Base-by-base conservation (phyloP, 1,140 invertebrate genomes). In the Helicorthomorpha holstii region DNA sequence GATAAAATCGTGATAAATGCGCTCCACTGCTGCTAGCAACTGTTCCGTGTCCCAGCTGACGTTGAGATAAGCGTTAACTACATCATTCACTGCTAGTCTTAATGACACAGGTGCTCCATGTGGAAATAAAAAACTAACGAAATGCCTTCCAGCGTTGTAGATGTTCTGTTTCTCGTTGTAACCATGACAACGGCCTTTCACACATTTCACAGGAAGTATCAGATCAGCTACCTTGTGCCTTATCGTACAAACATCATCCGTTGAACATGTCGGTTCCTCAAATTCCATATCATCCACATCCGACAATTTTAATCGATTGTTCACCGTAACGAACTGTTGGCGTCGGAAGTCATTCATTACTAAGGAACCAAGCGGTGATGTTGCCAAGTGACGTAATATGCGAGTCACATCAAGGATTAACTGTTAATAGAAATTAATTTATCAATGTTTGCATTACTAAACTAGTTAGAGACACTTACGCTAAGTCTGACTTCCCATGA, bases 311-410 rank as follows among this genome's bases (percentile, higher is more conserved):
- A 73, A 57, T 7, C 58, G 54, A 14, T 68, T 68, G 51, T 64
- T 57, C 24, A 70, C 66, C 2, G 71, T 50, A 14, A 74, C 68
- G 57, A 74, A 74, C 58, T 74, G 72, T 56, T 72, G 67, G 1
- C 69, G 59, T 49, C 69, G 61, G 52, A 73, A 70, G 57, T 74
- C 71, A 54, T 69, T 70, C 58, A 73, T 64, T 7, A 65, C 62
- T 27, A 72, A 53, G 4, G 69, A 66, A n/a, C 70, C 71, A 27
- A 66, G 60, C 3, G 66, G 62, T 12, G 68, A 65, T 21, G 60
- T 55, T 4, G 70, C 60, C 48, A 73, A 58, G 49, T 65, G 67
- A 41, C 66, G 48, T 1, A 73, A 55, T n/a, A 73, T 58, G 21
- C 61, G 59, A 7, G 69, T 65, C 19, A 73, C 55, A 26, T 69